These are phyloP conservation scores for Sebastes goodei DNA, from an alignment of 2,797 vertebrate genomes.

Conservation along the genomic window DNA sequence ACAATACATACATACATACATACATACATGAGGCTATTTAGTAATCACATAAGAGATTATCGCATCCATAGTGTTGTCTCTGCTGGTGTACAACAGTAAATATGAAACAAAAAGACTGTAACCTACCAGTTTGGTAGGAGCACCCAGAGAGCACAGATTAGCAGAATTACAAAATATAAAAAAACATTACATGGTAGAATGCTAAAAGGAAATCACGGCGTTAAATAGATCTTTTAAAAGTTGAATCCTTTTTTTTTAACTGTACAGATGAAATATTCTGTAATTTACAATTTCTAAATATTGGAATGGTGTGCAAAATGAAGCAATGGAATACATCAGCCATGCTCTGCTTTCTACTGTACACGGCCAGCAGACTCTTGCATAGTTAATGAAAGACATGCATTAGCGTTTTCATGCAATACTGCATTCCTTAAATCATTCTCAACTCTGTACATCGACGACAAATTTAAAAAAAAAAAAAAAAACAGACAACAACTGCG, in stretches of 20 bases:
- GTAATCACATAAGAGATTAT: slow-evolving; percentile 38
- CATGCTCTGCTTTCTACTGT: slow-evolving; percentile 64
- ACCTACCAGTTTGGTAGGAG: slow-evolving; percentile 54
- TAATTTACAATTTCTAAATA: slow-evolving; percentile 52
- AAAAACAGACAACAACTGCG: neutral
- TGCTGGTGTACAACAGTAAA: slow-evolving; percentile 71
- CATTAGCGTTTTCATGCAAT: slow-evolving; percentile 86
- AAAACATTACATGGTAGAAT: slow-evolving; percentile 33
- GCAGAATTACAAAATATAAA: slow-evolving; percentile 40
- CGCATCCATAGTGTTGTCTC: slow-evolving; percentile 57
- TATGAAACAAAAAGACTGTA: slow-evolving; percentile 32
- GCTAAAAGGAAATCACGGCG: slow-evolving; percentile 39
- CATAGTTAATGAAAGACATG: slow-evolving; percentile 90
- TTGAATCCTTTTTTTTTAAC: slow-evolving; percentile 27
- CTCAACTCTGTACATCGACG: slow-evolving; percentile 56
- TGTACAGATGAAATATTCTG: slow-evolving; percentile 47
- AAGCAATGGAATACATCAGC: slow-evolving; percentile 73
- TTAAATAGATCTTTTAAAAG: slow-evolving; percentile 34
- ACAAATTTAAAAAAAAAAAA: neutral
- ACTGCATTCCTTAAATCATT: slow-evolving; percentile 62
- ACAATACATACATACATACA: slow-evolving; percentile 19
- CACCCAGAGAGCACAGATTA: slow-evolving; percentile 65
- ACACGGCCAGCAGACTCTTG: slow-evolving; percentile 80
- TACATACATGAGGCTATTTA: slow-evolving; percentile 37
- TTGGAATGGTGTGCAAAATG: slow-evolving; percentile 82